phyloP scores from a whole-genome alignment of 2,888 invertebrate species.

The Parnassius glacialis region DNA sequence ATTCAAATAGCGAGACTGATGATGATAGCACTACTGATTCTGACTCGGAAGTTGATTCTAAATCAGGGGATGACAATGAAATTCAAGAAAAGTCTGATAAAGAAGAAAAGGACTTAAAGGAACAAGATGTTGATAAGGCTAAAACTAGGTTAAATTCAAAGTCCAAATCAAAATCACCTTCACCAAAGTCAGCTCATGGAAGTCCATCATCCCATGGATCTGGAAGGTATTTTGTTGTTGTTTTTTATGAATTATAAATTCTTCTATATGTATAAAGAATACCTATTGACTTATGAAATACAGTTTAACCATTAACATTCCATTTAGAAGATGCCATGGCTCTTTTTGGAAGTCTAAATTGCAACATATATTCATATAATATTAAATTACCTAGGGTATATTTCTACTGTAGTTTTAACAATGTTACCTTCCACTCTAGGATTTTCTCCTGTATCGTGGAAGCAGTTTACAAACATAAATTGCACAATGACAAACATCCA shows the following conservation, averaged over 20 bases:
- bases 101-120: constrained; percentile 61
- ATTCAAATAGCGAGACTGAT: constrained; percentile 74
- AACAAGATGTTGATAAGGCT: constrained; percentile 49
- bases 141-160: constrained; percentile 29
- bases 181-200: constrained; percentile 52
- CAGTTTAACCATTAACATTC: no score
- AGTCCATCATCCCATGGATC: constrained; percentile 65
- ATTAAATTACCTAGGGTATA: no score
- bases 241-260: background rate
- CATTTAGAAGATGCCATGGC: no score
- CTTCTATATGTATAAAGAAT: no score
- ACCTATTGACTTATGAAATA: no score
- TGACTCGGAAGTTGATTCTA: constrained; percentile 58
- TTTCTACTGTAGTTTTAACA: no score
- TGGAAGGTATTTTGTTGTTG: constrained; percentile 44
- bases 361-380: no score
- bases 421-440: no score
- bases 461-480: no score
- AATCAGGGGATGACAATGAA: constrained; percentile 63
- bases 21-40: constrained; percentile 66
- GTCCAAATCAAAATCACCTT: constrained; percentile 58
- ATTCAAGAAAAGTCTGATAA: constrained; percentile 52
- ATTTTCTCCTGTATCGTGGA: no score
- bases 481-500: no score
- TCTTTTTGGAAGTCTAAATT: no score